These are phyloP conservation scores for Synanceia verrucosa DNA, from an alignment of 2,797 vertebrate species.

Conservation along the genomic window DNA sequence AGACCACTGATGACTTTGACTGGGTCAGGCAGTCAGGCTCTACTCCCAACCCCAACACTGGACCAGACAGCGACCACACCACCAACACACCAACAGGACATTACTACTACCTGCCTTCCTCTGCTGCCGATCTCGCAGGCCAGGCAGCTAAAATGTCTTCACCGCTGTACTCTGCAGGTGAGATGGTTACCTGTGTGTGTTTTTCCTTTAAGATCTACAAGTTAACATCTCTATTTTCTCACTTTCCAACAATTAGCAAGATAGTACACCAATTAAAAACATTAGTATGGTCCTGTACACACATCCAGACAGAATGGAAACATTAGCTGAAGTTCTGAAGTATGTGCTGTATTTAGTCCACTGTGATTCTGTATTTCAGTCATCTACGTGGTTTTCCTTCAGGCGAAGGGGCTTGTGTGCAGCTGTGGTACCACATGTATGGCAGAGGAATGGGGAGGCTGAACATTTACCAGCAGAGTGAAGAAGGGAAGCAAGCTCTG, in stretches of 20 bases:
- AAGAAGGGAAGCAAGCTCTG: conserved; percentile 43
- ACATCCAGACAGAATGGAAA: not conserved
- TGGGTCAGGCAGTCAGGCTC: conserved; percentile 75
- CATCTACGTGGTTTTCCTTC: not conserved
- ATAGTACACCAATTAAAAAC: not conserved
- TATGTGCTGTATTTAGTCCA: no score
- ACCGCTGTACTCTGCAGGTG: conserved; percentile 74
- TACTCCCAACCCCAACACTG: conserved; percentile 59
- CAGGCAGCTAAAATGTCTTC: conserved; percentile 76
- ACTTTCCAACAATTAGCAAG: no score
- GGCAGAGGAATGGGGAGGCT: conserved; percentile 72
- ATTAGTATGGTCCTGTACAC: not conserved
- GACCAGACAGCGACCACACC: conserved; percentile 81
- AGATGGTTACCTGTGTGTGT: not conserved
- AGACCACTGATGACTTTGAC: conserved; percentile 61
- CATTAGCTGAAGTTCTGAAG: not conserved
- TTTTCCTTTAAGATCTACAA: not conserved
- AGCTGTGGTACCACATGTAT: conserved; percentile 84
- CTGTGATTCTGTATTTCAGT: not conserved
- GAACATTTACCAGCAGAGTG: conserved; percentile 78
- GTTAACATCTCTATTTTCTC: not conserved
- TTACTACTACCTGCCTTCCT: conserved; percentile 75
- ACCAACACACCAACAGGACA: conserved; percentile 74
- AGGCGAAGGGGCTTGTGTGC: conserved; percentile 75
- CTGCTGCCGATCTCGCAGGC: conserved; percentile 29